Conservation (phyloP, 2,797 vertebrate genomes). For the Morus bassanus region DNA sequence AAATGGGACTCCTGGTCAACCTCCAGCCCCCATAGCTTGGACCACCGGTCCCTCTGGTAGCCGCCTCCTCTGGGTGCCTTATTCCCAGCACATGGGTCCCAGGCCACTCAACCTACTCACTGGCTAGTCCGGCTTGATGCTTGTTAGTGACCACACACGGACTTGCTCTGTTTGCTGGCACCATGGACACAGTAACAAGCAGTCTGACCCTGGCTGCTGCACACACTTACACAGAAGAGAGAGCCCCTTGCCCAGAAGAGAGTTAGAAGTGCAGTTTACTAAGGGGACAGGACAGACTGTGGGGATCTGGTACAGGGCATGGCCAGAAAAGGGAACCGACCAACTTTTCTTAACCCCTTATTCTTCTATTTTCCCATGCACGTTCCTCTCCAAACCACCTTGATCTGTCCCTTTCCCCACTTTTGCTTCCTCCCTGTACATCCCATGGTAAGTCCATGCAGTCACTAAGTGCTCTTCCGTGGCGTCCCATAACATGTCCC, state of each 20-base stretch:
- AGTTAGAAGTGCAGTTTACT: background rate
- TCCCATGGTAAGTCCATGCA: background rate
- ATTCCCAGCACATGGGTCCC: background rate
- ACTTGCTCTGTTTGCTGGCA: background rate
- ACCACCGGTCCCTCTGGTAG: background rate
- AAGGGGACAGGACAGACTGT: background rate
- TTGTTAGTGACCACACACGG: fast-evolving
- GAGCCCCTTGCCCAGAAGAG: background rate
- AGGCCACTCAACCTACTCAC: background rate
- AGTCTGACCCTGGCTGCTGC: fast-evolving
- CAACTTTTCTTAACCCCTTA: background rate
- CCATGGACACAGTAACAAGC: fast-evolving
- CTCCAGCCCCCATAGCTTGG: background rate
- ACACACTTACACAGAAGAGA: fast-evolving
- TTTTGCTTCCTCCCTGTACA: background rate
- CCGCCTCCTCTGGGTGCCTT: background rate
- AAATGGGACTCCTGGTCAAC: background rate
- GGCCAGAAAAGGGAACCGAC: fast-evolving
- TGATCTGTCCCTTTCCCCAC: background rate
- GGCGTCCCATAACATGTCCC: fast-evolving
- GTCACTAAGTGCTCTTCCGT: background rate
- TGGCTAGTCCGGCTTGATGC: background rate
- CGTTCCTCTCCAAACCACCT: background rate
- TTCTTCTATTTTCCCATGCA: background rate
- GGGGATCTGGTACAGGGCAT: background rate